Percentiles rank a stretch among this genome's conserved stretches.
Evolutionary conservation across 2,113 vertebrate species (phyloP).

Genomic region (rabbit (Oryctolagus cuniculus)): DNA sequence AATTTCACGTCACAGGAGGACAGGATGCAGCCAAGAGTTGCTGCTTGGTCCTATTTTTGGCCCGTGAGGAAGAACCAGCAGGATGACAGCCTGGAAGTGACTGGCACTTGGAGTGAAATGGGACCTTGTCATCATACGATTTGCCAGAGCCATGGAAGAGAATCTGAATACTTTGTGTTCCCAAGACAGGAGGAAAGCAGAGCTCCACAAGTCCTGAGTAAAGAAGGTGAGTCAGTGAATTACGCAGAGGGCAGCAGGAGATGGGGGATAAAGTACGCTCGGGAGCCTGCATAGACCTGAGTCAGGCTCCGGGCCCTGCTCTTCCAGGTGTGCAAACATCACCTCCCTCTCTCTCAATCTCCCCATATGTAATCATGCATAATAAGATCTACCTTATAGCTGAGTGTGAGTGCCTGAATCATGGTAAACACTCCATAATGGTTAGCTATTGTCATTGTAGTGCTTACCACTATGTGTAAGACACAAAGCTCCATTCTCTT

Average conservation of each 20-base stretch:
- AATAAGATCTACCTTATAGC: background rate
- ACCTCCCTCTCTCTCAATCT: background rate
- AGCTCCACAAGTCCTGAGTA: background rate
- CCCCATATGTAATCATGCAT: slow-evolving; percentile 16
- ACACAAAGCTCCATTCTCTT: background rate
- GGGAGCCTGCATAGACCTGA: background rate
- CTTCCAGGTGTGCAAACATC: background rate
- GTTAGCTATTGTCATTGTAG: background rate
- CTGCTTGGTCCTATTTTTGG: slow-evolving; percentile 1
- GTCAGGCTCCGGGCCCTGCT: background rate
- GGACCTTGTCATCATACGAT: slow-evolving; percentile 15
- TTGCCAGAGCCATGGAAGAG: background rate
- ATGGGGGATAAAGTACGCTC: background rate
- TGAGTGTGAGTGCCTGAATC: background rate
- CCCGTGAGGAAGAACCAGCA: background rate
- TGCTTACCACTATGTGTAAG: background rate
- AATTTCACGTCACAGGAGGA: background rate
- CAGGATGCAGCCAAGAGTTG: background rate
- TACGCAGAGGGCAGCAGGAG: background rate
- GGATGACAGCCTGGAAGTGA: slow-evolving; percentile 14
- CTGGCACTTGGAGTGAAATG: slow-evolving; percentile 35
- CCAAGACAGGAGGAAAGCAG: background rate
- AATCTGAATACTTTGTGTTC: background rate
- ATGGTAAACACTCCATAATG: background rate
- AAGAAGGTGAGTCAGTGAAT: background rate